Conservation (phyloP, 2,888 invertebrate species). For the Erebia aethiops region DNA sequence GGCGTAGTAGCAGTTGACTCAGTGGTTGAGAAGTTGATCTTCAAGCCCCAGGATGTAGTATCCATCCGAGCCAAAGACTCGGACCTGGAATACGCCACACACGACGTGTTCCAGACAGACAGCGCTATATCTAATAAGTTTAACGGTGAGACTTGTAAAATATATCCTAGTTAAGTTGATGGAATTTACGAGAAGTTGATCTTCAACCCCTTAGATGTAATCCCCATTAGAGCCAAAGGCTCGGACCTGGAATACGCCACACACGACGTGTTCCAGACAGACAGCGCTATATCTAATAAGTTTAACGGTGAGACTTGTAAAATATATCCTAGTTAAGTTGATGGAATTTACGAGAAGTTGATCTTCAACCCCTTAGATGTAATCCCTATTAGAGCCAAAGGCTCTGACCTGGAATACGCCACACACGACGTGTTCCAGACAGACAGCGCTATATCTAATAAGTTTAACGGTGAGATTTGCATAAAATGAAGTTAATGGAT, state of each 20-base stretch:
- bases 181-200: conserved; percentile 90
- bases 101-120: conserved; percentile 95
- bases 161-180: conserved; percentile 76
- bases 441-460: conserved; percentile 91
- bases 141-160: conserved; percentile 83
- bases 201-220: too few relatives aligned
- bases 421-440: conserved; percentile 94
- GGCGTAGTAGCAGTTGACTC: conserved; percentile 86
- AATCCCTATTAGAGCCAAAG: conserved; percentile 90
- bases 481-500: conserved; percentile 80
- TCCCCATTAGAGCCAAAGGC: conserved; percentile 91
- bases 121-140: conserved; percentile 91
- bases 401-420: conserved; percentile 95
- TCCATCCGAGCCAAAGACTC: conserved; percentile 92
- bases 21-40: conserved; percentile 90
- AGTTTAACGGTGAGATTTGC: conserved; percentile 88
- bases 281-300: conserved; percentile 91
- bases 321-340: conserved; percentile 62
- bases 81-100: conserved; percentile 94
- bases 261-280: conserved; percentile 94
- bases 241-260: conserved; percentile 95
- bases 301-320: conserved; percentile 87
- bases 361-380: conserved; percentile 94
- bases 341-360: conserved; percentile 89
- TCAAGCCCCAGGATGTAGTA: conserved; percentile 92